Evolutionary conservation across 2,797 vertebrate genomes (phyloP), one percentile per base, ranked within the genome.

Genomic region (Podarcis siculus): DNA sequence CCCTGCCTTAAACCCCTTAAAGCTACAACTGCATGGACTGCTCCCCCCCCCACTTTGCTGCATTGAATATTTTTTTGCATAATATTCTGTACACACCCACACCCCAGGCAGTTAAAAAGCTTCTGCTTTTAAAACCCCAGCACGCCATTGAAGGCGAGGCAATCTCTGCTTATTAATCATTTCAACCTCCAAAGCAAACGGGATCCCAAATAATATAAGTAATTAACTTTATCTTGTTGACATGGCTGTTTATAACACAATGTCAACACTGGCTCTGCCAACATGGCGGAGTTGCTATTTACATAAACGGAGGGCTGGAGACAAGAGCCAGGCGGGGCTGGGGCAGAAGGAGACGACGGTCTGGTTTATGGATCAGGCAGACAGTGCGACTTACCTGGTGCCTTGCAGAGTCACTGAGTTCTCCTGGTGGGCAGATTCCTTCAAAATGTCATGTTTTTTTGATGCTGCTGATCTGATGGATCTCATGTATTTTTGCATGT

Each of bases 191-290:
- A 58, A 90, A 64, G 87, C 90, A 93, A 93, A 92, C 88, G 69
- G 86, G 91, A 94, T 88, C 84, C 42, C 85, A 71, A 91, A 91
- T 67, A 89, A 86, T 39, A 35, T 8, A 79, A 92, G 87, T 87
- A 92, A 93, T 91, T 87, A 88, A 92, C 90, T 91, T 86, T 86
- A 80, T 94, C 79, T 27, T 89, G 83, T 86, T 86, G 87, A 89
- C 90, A 83, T 86, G 93, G 39, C 67, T n/a, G 0, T 42, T 72
- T 71, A 72, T 67, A 92, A 90, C 83, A 37, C 86, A 92, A 79
- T 89, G 90, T 92, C 92, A 91, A 85, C 82, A 49, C 1, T 0
- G 83, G 89, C 83, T 92, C 35, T 78, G 83, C 75, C 91, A 95
- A 92, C 86, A 89, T 42, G 87, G 80, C 79, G 58, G 77, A 76